Evolutionary conservation across 2,888 invertebrate species (phyloP).

Genomic region (Nysson spinosus): DNA sequence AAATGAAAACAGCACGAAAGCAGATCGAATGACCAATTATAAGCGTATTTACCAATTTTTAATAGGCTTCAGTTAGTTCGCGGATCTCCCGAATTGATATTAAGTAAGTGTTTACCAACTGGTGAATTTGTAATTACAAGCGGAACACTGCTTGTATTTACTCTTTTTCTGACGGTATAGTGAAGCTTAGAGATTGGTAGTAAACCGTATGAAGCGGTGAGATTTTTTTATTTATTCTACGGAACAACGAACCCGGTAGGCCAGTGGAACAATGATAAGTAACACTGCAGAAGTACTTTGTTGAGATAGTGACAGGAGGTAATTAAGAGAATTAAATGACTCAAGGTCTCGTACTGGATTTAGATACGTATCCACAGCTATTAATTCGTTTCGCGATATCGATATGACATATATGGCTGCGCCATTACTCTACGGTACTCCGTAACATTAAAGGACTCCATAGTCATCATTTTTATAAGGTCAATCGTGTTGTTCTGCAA

Average conservation of each 20-base stretch:
- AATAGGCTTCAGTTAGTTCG: too few species aligned
- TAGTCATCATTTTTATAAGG: not conserved
- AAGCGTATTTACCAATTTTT: too few species aligned
- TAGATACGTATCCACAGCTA: conserved; percentile 17
- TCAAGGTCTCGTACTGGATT: conserved; percentile 20
- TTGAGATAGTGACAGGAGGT: conserved; percentile 2
- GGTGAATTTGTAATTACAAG: too few species aligned
- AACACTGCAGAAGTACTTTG: not conserved
- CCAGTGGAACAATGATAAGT: not conserved
- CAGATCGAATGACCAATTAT: too few species aligned
- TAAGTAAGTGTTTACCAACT: too few species aligned
- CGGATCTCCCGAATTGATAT: too few species aligned
- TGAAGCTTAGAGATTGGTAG: too few species aligned
- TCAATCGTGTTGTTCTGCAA: not conserved
- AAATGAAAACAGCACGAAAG: too few species aligned
- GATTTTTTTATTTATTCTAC: not conserved
- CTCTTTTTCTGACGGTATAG: too few species aligned
- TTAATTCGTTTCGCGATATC: conserved; percentile 19
- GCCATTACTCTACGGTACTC: not conserved
- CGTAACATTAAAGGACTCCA: not conserved
- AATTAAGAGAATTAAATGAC: conserved; percentile 27
- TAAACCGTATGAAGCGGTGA: too few species aligned
- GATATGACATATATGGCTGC: conserved; percentile 7
- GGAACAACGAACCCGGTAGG: not conserved
- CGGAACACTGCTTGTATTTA: too few species aligned